Conservation (phyloP, 2,113 vertebrate genomes). For the Lepus europaeus region DNA sequence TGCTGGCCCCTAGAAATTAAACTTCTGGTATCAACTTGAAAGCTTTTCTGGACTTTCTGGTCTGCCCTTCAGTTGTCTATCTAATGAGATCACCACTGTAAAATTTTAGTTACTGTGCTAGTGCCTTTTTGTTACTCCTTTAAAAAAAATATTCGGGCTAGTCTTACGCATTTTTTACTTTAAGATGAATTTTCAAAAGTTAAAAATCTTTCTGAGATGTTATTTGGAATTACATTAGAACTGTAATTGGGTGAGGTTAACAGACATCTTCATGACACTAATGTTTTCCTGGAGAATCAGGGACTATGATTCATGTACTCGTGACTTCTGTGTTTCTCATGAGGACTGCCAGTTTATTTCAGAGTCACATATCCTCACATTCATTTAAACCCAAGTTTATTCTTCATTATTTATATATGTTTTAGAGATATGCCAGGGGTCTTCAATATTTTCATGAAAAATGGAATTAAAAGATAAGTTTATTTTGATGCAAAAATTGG, state of each 20-base stretch:
- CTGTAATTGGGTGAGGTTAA: neutral
- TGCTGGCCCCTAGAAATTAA: neutral
- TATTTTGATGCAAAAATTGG: too few species aligned
- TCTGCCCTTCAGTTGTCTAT: neutral
- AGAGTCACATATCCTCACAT: neutral
- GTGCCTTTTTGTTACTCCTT: neutral
- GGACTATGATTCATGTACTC: neutral
- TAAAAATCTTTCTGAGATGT: slow-evolving; percentile 33
- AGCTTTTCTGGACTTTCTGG: slow-evolving; percentile 10
- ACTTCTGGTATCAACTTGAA: slow-evolving; percentile 1
- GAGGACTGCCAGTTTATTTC: neutral
- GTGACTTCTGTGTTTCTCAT: neutral
- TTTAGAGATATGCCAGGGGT: neutral
- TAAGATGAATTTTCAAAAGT: slow-evolving; percentile 27
- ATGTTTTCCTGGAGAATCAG: neutral
- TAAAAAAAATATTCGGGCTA: neutral
- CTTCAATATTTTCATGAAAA: too few species aligned
- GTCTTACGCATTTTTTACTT: slow-evolving; percentile 15
- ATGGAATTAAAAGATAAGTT: too few species aligned
- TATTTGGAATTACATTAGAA: slow-evolving; percentile 32
- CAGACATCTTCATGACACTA: neutral
- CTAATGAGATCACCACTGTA: neutral
- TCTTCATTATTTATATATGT: neutral
- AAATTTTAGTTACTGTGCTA: neutral
- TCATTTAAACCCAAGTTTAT: slow-evolving; percentile 39